These are phyloP conservation scores for Glyphotaelius pellucidus DNA, from an alignment of 2,888 invertebrate species.

Conservation along the genomic window DNA sequence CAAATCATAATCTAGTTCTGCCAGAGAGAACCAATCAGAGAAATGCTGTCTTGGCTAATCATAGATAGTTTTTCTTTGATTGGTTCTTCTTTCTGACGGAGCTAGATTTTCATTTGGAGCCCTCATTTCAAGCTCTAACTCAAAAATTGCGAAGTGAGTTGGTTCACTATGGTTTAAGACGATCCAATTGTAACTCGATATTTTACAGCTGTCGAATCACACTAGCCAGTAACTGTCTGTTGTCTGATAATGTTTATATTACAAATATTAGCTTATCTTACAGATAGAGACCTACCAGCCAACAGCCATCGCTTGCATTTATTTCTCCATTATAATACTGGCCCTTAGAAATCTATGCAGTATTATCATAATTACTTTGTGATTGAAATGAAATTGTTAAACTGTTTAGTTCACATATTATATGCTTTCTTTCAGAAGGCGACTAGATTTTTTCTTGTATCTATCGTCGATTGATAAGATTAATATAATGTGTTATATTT, in stretches of 20 bases:
- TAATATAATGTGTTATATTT: neutral
- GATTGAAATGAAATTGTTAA: neutral
- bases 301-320: neutral
- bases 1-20: no score
- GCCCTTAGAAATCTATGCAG: neutral
- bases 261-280: neutral
- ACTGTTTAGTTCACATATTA: neutral
- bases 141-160: no score
- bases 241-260: neutral
- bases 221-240: neutral
- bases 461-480: neutral
- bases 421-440: neutral
- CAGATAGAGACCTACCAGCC: neutral
- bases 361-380: neutral
- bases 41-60: no score
- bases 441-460: neutral
- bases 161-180: no score
- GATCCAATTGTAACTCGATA: no score
- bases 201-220: no score
- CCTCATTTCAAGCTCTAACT: no score
- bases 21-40: no score
- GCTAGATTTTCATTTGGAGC: no score
- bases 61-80: no score
- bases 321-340: neutral
- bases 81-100: no score